Evolutionary conservation across 2,113 vertebrate species (phyloP).

Genomic region (Hippolais icterina): DNA sequence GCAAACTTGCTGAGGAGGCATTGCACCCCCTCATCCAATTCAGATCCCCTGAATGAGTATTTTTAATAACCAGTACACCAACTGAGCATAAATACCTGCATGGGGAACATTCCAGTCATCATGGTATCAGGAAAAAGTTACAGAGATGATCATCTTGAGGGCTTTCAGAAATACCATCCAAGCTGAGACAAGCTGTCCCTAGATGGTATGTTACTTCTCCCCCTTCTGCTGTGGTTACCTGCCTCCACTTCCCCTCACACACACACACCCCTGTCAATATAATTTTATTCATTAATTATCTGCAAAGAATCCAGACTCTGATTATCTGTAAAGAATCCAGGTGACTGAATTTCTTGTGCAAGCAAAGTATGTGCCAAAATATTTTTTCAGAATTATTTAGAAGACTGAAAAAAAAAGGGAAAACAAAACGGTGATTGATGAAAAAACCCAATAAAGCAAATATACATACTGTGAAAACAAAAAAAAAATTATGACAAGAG

Average conservation of each 20-base stretch:
- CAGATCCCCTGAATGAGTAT: not conserved
- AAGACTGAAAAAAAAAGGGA: not conserved
- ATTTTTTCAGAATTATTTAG: not conserved
- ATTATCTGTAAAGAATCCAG: not conserved
- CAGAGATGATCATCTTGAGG: not conserved
- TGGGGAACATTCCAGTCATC: not conserved
- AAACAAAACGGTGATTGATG: not conserved
- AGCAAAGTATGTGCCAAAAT: not conserved
- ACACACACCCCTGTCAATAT: no score
- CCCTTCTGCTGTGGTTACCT: not conserved
- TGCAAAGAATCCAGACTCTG: not conserved
- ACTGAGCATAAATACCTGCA: not conserved
- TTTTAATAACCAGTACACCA: not conserved
- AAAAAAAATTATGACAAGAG: not conserved
- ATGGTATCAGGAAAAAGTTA: not conserved
- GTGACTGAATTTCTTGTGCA: not conserved
- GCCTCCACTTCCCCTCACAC: not conserved
- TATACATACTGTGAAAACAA: not conserved
- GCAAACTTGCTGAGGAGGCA: not conserved
- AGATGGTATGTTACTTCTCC: not conserved
- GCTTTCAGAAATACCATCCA: not conserved
- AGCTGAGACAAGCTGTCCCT: not conserved
- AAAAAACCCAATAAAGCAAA: not conserved
- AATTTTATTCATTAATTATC: not conserved
- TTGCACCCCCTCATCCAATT: not conserved